Evolutionary conservation across 2,797 vertebrate species (phyloP), one percentile per base, ranked within the genome.

Genomic region (Dicrostonyx torquatus): DNA sequence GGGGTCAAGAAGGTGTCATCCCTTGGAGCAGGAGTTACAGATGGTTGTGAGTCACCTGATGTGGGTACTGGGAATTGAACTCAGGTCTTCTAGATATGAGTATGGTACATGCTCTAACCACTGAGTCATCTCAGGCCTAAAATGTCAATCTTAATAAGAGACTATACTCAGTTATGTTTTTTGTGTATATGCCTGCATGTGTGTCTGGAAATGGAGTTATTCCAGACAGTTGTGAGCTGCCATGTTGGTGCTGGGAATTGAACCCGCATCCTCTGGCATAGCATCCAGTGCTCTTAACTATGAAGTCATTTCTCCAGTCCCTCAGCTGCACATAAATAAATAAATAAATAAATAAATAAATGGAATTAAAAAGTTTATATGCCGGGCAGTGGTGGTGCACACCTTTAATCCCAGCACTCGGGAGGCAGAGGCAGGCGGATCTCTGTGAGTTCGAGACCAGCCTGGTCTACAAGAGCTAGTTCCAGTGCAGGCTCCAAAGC

Each of bases 101-200:
- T 58, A 58, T 83, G 80, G 60, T 34, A 45, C 60, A 64, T 45
- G 43, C 29, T 64, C 58, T 22, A 31, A 64, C 60, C 29, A 66
- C 43, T 83, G 17, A 83, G 79, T 17, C 79, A 83, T 24, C 80
- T 64, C 40, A 64, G 60, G 29, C 29, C 60, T 66, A 53, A 93
- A 96, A 60, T 73, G 37, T 2, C 80, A 93, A 53, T 92, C 22
- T 93, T 94, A 75, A 68, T 50, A 58, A 64, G 17, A 78, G 4
- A 87, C 5, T 85, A 70, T 7, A 62, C 55, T 34, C 17, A 31
- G 24, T 37, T 85, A 20, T 34, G 29, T 73, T 8, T 87, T 53
- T 17, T 55, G 24, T 87, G 24, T 72, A 48, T 48, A 70, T n/a
- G 15, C 15, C 66, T n/a, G 34, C 34, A 70, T 70, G 66, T 70